Evolutionary conservation across 2,888 invertebrate species (phyloP).

Genomic region (Diabrotica balteata): DNA sequence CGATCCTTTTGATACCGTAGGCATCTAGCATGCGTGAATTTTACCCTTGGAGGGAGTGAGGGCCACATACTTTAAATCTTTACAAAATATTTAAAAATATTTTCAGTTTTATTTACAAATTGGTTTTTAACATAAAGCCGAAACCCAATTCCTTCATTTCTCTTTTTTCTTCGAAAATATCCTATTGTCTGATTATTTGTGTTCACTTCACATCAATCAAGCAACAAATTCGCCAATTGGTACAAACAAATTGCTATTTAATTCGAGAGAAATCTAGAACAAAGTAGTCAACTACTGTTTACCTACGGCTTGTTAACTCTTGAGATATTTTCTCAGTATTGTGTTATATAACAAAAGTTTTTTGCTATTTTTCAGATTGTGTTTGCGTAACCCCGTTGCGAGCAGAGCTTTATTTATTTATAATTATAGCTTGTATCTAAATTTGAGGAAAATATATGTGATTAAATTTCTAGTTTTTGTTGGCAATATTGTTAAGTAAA

Average conservation of each 20-base stretch:
- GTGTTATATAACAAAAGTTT: slow-evolving; percentile 17
- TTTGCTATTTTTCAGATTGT: slow-evolving; percentile 18
- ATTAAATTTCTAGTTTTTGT: slow-evolving; percentile 21
- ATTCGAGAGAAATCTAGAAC: slow-evolving; percentile 12
- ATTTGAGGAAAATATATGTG: slow-evolving; percentile 13
- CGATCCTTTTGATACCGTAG: no score
- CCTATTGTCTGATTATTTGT: no score
- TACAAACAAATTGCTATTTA: slow-evolving; percentile 5
- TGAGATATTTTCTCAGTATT: slow-evolving; percentile 18
- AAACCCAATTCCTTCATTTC: no score
- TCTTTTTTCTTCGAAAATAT: no score
- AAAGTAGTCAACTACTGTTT: slow-evolving; percentile 2
- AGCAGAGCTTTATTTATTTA: slow-evolving; percentile 18
- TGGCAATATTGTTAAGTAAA: slow-evolving; percentile 7
- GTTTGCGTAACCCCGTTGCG: slow-evolving; percentile 21
- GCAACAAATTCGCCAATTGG: neutral
- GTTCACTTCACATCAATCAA: no score
- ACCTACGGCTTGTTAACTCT: slow-evolving; percentile 1
- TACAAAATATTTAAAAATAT: no score
- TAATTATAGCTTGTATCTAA: slow-evolving; percentile 16
- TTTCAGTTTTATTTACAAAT: no score
- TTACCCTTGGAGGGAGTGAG: no score
- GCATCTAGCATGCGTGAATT: no score
- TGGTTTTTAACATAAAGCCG: no score
- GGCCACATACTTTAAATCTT: no score